phyloP scores from a whole-genome alignment of 2,113 vertebrate species.

The Microtus oregoni region DNA sequence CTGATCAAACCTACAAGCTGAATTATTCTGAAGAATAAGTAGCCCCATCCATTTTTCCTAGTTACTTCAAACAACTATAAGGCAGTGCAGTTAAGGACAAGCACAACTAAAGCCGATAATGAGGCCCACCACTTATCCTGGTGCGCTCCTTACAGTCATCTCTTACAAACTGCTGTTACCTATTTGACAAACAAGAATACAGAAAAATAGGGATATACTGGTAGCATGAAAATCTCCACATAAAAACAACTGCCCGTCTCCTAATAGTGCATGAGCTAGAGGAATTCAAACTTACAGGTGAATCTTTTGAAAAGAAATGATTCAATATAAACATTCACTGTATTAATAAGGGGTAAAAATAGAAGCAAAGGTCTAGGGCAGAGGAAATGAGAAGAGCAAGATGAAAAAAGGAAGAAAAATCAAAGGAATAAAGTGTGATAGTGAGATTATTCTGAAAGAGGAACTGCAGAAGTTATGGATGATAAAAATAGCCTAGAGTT shows the following conservation, averaged over 20 bases:
- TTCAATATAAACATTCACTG: not conserved
- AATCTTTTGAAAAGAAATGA: constrained; percentile 16
- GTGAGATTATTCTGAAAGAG: not conserved
- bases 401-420: not conserved
- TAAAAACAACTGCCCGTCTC: not conserved
- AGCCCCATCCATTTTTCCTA: not conserved
- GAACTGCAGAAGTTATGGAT: not conserved
- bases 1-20: constrained; percentile 1
- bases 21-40: constrained; percentile 16
- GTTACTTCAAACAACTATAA: not conserved
- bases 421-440: not conserved
- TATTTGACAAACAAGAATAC: not conserved
- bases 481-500: not conserved
- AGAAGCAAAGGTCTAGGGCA: not conserved
- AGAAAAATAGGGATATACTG: not conserved
- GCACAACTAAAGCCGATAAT: not conserved
- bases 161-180: not conserved
- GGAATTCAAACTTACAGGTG: not conserved
- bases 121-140: not conserved
- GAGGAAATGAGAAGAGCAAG: not conserved
- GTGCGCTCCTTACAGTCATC: not conserved
- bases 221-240: not conserved
- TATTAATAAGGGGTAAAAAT: not conserved
- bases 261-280: not conserved
- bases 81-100: not conserved